phyloP scores from a whole-genome alignment of 2,888 invertebrate species.

The Limnephilus marmoratus region DNA sequence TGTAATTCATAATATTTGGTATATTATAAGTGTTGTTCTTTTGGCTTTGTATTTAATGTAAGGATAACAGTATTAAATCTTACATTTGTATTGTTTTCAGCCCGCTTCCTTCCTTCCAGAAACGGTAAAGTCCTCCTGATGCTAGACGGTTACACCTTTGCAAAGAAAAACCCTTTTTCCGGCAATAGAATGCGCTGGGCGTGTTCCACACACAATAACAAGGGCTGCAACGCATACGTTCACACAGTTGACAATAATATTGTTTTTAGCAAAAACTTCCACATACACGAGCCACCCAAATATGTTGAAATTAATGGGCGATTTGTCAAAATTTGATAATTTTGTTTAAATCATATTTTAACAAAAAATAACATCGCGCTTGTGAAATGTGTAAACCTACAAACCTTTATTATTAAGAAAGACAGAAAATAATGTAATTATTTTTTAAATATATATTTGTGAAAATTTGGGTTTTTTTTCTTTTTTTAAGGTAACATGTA shows the following conservation, averaged over 20 bases:
- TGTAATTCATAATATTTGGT: not conserved
- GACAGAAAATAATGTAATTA: too few species aligned
- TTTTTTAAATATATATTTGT: too few species aligned
- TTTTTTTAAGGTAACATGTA: too few species aligned
- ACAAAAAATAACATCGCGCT: not conserved
- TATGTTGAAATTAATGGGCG: not conserved
- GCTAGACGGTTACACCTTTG: conserved; percentile 73
- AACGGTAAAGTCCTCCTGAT: conserved; percentile 73
- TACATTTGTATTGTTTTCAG: not conserved
- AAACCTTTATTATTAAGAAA: too few species aligned
- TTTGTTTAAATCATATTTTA: not conserved
- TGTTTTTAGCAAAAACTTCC: conserved; percentile 72
- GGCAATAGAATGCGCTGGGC: conserved; percentile 73
- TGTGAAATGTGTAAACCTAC: too few species aligned
- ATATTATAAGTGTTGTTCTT: not conserved
- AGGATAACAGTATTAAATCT: not conserved
- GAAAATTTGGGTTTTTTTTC: too few species aligned
- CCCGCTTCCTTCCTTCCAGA: conserved; percentile 68
- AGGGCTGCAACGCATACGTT: conserved; percentile 73
- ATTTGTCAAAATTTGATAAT: conserved; percentile 30
- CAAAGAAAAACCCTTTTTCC: conserved; percentile 71
- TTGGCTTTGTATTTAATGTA: not conserved
- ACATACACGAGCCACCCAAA: conserved; percentile 70
- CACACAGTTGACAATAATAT: conserved; percentile 72
- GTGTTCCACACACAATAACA: conserved; percentile 75